Conservation (phyloP, 2,888 invertebrate species). For the Mantis religiosa region DNA sequence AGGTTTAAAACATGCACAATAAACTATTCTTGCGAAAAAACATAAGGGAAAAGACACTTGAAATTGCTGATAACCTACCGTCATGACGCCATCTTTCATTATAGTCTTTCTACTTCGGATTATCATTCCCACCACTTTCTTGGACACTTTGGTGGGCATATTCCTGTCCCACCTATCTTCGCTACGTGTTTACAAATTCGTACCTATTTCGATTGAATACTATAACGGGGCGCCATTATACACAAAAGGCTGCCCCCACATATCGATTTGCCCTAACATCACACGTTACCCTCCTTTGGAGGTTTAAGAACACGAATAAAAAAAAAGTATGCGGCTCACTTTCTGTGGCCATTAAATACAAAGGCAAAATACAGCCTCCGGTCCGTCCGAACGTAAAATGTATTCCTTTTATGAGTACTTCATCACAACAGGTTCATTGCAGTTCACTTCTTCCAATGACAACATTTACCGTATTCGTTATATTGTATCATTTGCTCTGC, state of each 20-base stretch:
- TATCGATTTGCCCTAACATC: not conserved
- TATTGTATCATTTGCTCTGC: not conserved
- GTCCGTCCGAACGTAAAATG: not conserved
- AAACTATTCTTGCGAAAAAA: not conserved
- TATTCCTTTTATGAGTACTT: too few relatives aligned
- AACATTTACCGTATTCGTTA: too few relatives aligned
- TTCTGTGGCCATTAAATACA: not conserved
- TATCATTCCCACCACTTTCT: conserved; percentile 82
- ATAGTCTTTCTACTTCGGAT: conserved; percentile 82
- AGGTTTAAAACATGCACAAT: too few relatives aligned
- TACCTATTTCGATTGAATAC: not conserved
- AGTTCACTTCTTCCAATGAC: too few relatives aligned
- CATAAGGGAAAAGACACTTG: not conserved
- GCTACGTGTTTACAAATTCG: not conserved
- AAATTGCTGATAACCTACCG: conserved; percentile 50
- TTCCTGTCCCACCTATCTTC: conserved; percentile 7
- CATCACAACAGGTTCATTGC: too few relatives aligned
- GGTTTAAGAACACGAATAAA: not conserved
- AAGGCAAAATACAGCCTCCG: not conserved
- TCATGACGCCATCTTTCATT: conserved; percentile 84
- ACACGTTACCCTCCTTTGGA: not conserved
- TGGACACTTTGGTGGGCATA: conserved; percentile 70
- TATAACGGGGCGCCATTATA: not conserved
- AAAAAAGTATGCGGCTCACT: not conserved
- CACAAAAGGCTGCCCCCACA: not conserved